These are phyloP conservation scores for Myotis vivesi DNA, from an alignment of 2,797 vertebrate species.

Conservation along the genomic window DNA sequence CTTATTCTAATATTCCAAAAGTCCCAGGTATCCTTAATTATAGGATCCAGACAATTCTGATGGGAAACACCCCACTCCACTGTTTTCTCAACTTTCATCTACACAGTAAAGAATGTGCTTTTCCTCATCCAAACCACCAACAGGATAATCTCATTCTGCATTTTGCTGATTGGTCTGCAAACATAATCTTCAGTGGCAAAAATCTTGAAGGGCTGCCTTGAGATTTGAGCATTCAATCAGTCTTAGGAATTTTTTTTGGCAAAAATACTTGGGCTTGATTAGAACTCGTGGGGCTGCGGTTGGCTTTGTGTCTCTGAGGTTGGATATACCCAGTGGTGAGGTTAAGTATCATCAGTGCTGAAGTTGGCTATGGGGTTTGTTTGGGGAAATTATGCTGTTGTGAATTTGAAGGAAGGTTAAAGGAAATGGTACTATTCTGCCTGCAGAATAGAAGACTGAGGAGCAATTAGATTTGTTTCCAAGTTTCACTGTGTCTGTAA, in stretches of 20 bases:
- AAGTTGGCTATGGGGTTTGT: conserved; percentile 33
- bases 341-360: conserved; percentile 52
- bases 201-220: conserved; percentile 57
- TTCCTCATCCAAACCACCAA: conserved; percentile 69
- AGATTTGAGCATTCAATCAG: conserved; percentile 75
- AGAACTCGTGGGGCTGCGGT: conserved; percentile 1
- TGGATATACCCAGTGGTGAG: conserved; percentile 49
- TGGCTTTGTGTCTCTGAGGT: conserved; percentile 61
- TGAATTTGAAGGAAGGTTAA: conserved; percentile 45
- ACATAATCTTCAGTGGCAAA: conserved; percentile 62
- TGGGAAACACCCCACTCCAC: conserved; percentile 49
- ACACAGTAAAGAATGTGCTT: conserved; percentile 48
- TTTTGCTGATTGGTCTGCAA: conserved; percentile 72
- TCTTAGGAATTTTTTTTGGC: conserved; percentile 71
- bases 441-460: not conserved
- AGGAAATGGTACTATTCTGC: conserved; percentile 39
- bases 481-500: not conserved
- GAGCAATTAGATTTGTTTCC: conserved; percentile 25
- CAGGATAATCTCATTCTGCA: conserved; percentile 66
- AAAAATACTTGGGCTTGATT: conserved; percentile 56
- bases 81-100: conserved; percentile 62
- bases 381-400: conserved; percentile 47
- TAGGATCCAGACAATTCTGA: conserved; percentile 61
- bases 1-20: conserved; percentile 58
- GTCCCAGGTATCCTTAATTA: conserved; percentile 68